These are phyloP conservation scores for Orthosia gracilis DNA, from an alignment of 2,888 invertebrate genomes.

Conservation along the genomic window DNA sequence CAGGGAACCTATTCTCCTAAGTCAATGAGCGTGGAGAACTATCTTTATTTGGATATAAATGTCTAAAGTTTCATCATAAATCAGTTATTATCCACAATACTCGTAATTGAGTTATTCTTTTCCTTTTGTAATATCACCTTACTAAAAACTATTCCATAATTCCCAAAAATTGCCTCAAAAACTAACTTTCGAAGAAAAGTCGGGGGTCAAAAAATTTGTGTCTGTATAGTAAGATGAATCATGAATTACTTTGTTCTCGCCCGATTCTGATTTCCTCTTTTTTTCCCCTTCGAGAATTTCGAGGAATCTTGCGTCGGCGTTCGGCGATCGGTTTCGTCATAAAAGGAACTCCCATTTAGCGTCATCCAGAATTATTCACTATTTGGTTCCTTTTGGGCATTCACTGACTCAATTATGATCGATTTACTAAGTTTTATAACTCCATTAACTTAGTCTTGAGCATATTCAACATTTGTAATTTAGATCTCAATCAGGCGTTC, in stretches of 20 bases:
- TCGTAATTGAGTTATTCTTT: not conserved
- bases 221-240: slow-evolving; percentile 38
- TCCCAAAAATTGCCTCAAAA: not conserved
- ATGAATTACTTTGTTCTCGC: slow-evolving; percentile 44
- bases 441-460: not conserved
- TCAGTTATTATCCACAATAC: not conserved
- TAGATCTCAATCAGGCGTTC: not conserved
- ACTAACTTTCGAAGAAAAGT: not conserved
- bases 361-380: slow-evolving; percentile 10
- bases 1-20: not conserved
- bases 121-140: not conserved
- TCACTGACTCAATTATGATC: not conserved
- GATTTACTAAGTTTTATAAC: not conserved
- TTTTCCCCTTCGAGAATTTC: slow-evolving; percentile 30
- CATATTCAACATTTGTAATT: not conserved
- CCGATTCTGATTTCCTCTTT: slow-evolving; percentile 28
- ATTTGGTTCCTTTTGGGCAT: not conserved
- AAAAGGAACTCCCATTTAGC: slow-evolving; percentile 33
- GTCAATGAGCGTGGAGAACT: not conserved
- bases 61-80: not conserved
- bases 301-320: slow-evolving; percentile 27
- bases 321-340: slow-evolving; percentile 28
- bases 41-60: not conserved
- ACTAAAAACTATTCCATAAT: not conserved
- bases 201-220: slow-evolving; percentile 16